Conservation (phyloP, 2,888 invertebrate genomes). For the Sinhomidia bicolor region DNA sequence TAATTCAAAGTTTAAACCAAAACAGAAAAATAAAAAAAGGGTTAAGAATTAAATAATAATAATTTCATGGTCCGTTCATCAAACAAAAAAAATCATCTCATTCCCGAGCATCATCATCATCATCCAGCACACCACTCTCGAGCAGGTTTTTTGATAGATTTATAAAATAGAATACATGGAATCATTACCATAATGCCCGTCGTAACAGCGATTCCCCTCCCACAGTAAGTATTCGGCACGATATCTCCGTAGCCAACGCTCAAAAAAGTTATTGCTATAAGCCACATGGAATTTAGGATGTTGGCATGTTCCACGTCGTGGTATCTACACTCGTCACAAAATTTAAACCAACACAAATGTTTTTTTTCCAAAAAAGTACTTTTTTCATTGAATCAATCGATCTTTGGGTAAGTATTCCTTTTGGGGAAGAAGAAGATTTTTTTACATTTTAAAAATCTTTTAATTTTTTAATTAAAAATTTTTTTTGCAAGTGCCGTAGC, state of each 20-base stretch:
- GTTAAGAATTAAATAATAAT: background rate
- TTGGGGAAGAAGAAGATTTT: too few relatives aligned
- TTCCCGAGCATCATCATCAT: conserved; percentile 5
- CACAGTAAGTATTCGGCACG: conserved; percentile 85
- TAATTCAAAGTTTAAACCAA: too few relatives aligned
- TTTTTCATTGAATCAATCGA: background rate
- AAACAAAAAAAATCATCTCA: background rate
- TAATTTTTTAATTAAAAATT: conserved; percentile 12
- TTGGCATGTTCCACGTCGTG: conserved; percentile 84
- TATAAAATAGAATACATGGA: background rate
- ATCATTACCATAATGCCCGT: conserved; percentile 85
- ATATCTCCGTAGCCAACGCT: conserved; percentile 82
- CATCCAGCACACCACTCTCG: background rate
- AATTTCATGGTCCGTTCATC: too few relatives aligned
- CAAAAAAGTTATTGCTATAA: conserved; percentile 84
- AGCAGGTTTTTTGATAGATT: background rate
- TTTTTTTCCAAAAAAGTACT: background rate
- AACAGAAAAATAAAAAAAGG: conserved; percentile 5
- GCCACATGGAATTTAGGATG: conserved; percentile 85
- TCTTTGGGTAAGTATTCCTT: conserved; percentile 65
- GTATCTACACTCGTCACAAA: conserved; percentile 81
- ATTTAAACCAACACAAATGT: background rate
- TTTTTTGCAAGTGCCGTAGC: conserved; percentile 8
- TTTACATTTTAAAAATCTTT: background rate
- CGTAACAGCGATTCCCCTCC: conserved; percentile 85